Conservation (phyloP, 2,888 invertebrate species). For the Drosophila nigricruria region DNA sequence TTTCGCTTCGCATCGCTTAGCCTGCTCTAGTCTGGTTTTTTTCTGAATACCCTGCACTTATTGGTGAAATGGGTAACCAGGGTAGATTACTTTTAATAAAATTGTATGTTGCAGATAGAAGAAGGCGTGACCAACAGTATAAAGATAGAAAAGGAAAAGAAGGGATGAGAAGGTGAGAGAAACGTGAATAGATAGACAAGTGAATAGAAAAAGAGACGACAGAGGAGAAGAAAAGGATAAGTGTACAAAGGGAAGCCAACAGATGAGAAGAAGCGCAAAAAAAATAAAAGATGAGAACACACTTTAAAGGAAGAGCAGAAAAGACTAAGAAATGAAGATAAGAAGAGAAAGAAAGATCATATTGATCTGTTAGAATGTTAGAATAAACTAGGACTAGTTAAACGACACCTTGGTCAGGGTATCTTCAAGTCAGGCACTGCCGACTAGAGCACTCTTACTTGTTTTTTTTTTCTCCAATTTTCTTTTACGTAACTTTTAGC, state of each 20-base stretch:
- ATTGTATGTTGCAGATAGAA: background rate
- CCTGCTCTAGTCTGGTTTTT: slow-evolving; percentile 43
- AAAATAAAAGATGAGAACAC: background rate
- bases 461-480: slow-evolving; percentile 50
- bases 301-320: background rate
- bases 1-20: slow-evolving; percentile 26
- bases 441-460: slow-evolving; percentile 10
- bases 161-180: background rate
- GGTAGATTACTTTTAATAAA: background rate
- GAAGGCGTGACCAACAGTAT: background rate
- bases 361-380: no score
- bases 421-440: background rate
- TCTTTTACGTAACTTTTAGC: slow-evolving; percentile 70
- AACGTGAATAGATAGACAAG: background rate
- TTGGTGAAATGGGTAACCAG: background rate
- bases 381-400: background rate
- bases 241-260: no score
- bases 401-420: background rate
- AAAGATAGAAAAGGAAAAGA: background rate
- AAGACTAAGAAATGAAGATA: no score
- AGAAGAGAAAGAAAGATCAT: background rate
- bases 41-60: background rate
- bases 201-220: background rate
- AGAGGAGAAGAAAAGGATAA: no score
- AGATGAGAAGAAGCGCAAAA: background rate